Conservation (phyloP, 2,888 invertebrate species). For the Drosophila ustulata region DNA sequence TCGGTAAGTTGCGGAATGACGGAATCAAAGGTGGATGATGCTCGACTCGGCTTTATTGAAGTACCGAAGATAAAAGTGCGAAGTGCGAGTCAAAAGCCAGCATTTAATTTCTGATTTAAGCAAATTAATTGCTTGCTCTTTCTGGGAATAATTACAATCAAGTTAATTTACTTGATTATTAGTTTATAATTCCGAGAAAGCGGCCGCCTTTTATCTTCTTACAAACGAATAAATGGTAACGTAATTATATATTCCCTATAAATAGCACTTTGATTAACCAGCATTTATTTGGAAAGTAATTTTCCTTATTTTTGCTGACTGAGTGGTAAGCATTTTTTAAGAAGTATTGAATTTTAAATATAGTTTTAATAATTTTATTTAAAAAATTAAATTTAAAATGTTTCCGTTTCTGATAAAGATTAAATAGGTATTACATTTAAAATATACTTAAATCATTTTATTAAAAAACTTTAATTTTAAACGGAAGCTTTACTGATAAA, state of each 20-base stretch:
- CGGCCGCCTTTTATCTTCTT: background rate
- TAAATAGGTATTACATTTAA: too few species aligned
- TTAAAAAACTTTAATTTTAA: too few species aligned
- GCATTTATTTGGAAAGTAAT: background rate
- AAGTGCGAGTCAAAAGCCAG: background rate
- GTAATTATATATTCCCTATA: background rate
- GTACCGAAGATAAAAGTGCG: background rate
- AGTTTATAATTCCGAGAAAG: constrained; percentile 10
- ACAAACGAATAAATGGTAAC: background rate
- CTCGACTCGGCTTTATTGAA: constrained; percentile 3
- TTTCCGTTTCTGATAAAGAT: too few species aligned
- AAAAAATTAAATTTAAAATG: too few species aligned
- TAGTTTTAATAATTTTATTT: too few species aligned
- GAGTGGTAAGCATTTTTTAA: too few species aligned
- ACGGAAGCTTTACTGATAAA: too few species aligned
- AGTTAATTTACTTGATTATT: constrained; percentile 11
- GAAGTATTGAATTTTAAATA: too few species aligned
- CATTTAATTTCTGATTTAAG: constrained; percentile 12
- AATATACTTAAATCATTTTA: too few species aligned
- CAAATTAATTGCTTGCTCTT: constrained; percentile 21
- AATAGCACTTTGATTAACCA: background rate
- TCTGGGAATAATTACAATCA: constrained; percentile 15
- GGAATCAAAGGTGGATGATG: constrained; percentile 13
- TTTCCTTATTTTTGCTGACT: too few species aligned
- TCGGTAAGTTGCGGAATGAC: background rate